Conservation (phyloP, 2,888 invertebrate species). For the Yponomeuta plumbellus region DNA sequence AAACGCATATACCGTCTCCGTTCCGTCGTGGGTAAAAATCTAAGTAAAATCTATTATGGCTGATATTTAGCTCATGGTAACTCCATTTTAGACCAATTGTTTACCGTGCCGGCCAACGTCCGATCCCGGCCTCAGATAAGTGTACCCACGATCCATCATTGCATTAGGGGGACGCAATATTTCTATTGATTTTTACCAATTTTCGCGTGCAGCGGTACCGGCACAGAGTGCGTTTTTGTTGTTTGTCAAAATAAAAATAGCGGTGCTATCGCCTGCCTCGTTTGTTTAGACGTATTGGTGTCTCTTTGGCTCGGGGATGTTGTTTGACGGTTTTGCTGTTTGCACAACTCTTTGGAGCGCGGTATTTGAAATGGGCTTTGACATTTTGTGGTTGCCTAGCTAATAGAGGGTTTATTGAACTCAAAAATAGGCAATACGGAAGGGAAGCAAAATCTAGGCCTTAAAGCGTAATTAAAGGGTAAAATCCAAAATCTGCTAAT, state of each 20-base stretch:
- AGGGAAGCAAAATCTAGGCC: too few relatives aligned
- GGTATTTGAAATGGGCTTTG: too few relatives aligned
- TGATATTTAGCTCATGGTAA: neutral
- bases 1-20: too few relatives aligned
- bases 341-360: too few relatives aligned
- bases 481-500: too few relatives aligned
- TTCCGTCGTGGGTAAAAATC: too few relatives aligned
- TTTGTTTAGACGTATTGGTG: neutral
- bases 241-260: constrained; percentile 13
- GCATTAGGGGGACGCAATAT: constrained; percentile 56
- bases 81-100: constrained; percentile 23
- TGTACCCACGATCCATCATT: constrained; percentile 58
- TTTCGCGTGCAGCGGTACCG: constrained; percentile 28
- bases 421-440: too few relatives aligned
- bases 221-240: constrained; percentile 2
- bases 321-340: neutral
- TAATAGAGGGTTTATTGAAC: too few relatives aligned
- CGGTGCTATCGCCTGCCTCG: constrained; percentile 4
- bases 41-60: neutral
- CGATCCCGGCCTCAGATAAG: constrained; percentile 63
- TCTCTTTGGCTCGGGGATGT: neutral
- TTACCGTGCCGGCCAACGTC: constrained; percentile 25
- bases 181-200: constrained; percentile 59
- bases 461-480: too few relatives aligned
- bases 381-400: too few relatives aligned